These are phyloP conservation scores for Noctuana brunneofusca DNA, from an alignment of 2,888 invertebrate species.

Conservation along the genomic window DNA sequence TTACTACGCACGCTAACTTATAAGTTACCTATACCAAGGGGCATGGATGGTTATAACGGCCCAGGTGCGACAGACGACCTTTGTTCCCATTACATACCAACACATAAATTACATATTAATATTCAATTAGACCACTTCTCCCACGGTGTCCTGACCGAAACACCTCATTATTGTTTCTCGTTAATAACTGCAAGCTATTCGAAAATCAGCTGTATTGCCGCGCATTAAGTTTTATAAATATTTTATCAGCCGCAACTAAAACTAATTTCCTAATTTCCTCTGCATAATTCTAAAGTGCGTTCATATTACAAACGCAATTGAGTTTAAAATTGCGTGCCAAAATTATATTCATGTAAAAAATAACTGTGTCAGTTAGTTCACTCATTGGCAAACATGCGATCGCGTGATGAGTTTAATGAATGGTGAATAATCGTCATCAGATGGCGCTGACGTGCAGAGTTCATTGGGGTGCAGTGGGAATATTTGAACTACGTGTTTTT, in stretches of 20 bases:
- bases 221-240: conserved; percentile 22
- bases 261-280: too few relatives aligned
- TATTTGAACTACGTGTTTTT: conserved; percentile 28
- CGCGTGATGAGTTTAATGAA: conserved; percentile 69
- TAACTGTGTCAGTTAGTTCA: conserved; percentile 34
- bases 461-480: conserved; percentile 53
- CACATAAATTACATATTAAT: conserved; percentile 63
- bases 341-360: not conserved
- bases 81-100: conserved; percentile 56
- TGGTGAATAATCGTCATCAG: conserved; percentile 66
- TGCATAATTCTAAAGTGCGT: conserved; percentile 23
- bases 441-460: conserved; percentile 58
- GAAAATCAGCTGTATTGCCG: conserved; percentile 18
- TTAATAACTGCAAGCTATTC: not conserved
- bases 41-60: conserved; percentile 35
- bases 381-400: conserved; percentile 69
- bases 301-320: conserved; percentile 13
- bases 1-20: conserved; percentile 4
- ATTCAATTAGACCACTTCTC: conserved; percentile 75
- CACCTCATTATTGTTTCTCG: conserved; percentile 37
- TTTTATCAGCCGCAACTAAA: not conserved
- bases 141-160: conserved; percentile 61
- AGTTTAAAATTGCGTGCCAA: conserved; percentile 38
- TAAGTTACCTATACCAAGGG: too few relatives aligned
- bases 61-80: conserved; percentile 70